Base-by-base conservation (phyloP, 1,140 invertebrate species). In the Drosophila kohkoa region DNA sequence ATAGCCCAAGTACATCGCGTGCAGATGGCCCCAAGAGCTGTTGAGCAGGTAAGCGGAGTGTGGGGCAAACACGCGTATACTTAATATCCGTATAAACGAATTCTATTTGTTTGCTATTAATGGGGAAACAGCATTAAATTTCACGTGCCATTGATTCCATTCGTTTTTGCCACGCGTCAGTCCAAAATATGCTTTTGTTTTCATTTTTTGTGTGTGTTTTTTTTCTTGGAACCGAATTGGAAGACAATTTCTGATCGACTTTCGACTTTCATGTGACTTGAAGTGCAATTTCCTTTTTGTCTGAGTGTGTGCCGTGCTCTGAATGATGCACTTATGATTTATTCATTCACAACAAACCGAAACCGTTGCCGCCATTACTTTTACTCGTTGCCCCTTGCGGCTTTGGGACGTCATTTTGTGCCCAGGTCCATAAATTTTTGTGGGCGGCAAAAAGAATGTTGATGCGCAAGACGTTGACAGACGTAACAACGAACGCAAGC, bases 311-410 rank as follows among this genome's bases (percentile, higher is more conserved):
- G 35, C 35, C 35, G 62, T 70, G 66, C 4, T 57, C 35, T 8
- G 8, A 41, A 41, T 63, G 51, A 70, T 75, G 72, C 72, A 70
- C 63, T 70, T 75, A 70, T 75, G 66, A 75, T 75, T 75, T 75
- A 75, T 75, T 75, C 72, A 75, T 38, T 38, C 54, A 35, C 11
- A 38, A 38, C 20, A 38, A 38, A 38, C 16, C 54, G 35, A 16
- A 20, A 41, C 54, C 54, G 8, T 20, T 41, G 20, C 35, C 46
- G 20, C 35, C 46, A 41, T 67, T 64, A 52, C 48, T 32, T 54
- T 38, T 38, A 10, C 5, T n/a, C 4, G n/a, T n/a, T 43, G 41
- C 35, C 35, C 20, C 20, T 25, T 41, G 38, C 38, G 20, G 20
- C 20, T 25, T 25, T 43, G 11, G 41, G 41, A n/a, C 41, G 6